Evolutionary conservation across 1,140 invertebrate genomes (phyloP).

Genomic region (Cyclina sinensis): DNA sequence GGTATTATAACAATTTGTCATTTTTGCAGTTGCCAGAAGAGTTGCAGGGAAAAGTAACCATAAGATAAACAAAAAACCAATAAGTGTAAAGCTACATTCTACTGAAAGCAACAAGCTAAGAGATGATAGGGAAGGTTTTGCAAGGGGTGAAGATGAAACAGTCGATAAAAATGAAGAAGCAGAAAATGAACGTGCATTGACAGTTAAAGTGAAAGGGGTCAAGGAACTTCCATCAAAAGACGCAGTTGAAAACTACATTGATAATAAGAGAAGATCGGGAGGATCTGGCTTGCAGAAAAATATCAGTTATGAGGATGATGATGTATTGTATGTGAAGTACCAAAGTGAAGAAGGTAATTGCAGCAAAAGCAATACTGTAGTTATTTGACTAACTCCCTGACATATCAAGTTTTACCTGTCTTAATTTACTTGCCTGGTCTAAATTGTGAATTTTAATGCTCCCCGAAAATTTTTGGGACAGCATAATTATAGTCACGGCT

Average conservation of each 20-base stretch:
- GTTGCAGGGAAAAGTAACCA: conserved; percentile 6
- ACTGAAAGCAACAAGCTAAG: neutral
- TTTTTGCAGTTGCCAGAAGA: conserved; percentile 31
- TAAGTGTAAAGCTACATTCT: neutral
- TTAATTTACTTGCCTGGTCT: too few relatives aligned
- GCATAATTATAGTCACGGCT: too few relatives aligned
- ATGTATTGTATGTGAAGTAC: conserved; percentile 37
- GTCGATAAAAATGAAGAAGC: neutral
- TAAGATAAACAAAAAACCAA: conserved; percentile 15
- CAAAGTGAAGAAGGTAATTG: conserved; percentile 19
- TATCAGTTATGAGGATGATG: conserved; percentile 35
- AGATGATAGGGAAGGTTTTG: neutral
- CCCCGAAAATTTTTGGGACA: too few relatives aligned
- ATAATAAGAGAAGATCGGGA: conserved; percentile 18
- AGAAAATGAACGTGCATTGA: neutral
- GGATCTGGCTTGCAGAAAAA: conserved; percentile 8
- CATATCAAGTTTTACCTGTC: too few relatives aligned
- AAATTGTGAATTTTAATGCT: too few relatives aligned
- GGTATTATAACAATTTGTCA: too few relatives aligned
- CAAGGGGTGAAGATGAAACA: neutral
- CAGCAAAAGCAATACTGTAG: too few relatives aligned
- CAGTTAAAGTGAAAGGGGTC: conserved; percentile 25
- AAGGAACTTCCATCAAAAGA: neutral
- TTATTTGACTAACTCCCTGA: too few relatives aligned
- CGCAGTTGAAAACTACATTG: conserved; percentile 32